Percentiles rank a stretch among this genome's conserved stretches.
phyloP scores from a whole-genome alignment of 1,140 invertebrate species.

The Lasioglossum baleicum region DNA sequence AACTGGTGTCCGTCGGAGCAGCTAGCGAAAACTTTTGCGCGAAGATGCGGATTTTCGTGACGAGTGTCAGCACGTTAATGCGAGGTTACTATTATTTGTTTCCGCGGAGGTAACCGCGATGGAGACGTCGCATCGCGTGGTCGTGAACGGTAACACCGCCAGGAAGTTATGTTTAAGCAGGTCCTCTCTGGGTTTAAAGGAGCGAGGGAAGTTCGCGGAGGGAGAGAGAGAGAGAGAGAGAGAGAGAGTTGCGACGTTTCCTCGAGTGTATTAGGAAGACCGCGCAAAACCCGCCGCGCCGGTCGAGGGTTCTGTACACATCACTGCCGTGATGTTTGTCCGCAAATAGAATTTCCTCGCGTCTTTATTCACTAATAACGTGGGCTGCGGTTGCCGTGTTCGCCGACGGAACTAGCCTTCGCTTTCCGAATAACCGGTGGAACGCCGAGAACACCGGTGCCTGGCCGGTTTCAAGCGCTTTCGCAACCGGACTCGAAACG shows the following conservation, averaged over 20 bases:
- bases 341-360: slow-evolving; percentile 64
- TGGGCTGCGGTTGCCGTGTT: slow-evolving; percentile 43
- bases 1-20: too few species aligned
- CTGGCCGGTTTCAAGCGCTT: neutral
- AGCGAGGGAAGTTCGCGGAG: slow-evolving; percentile 39
- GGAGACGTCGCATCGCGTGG: too few species aligned
- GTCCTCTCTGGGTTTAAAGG: slow-evolving; percentile 27
- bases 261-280: slow-evolving; percentile 57
- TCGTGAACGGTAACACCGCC: neutral
- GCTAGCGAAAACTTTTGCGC: too few species aligned
- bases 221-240: too few species aligned
- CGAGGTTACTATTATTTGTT: too few species aligned
- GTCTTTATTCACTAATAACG: slow-evolving; percentile 66
- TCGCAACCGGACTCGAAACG: slow-evolving; percentile 1
- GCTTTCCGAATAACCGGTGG: slow-evolving; percentile 8
- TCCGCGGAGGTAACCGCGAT: too few species aligned
- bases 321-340: slow-evolving; percentile 51
- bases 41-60: too few species aligned
- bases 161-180: slow-evolving; percentile 1
- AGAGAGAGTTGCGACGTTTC: slow-evolving; percentile 37
- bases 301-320: slow-evolving; percentile 61
- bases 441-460: too few species aligned
- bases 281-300: slow-evolving; percentile 38
- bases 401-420: slow-evolving; percentile 6
- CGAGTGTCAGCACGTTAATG: too few species aligned